Conservation (phyloP, 1,140 invertebrate species). For the Phymastichus coffea region DNA sequence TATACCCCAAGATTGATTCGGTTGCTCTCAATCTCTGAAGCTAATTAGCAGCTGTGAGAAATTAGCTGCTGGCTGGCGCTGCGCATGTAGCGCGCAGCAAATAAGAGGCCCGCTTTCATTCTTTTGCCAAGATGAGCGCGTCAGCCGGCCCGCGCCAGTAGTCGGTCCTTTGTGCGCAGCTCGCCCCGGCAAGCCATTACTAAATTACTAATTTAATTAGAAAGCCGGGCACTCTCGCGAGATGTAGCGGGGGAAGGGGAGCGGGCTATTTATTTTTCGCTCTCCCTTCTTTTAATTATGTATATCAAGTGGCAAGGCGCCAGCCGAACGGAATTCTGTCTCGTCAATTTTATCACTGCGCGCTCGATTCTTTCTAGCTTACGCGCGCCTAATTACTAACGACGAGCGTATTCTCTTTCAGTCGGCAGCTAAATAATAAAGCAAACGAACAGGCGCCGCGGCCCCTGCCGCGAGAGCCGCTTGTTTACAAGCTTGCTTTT, state of each 20-base stretch:
- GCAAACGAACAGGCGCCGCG: too few relatives aligned
- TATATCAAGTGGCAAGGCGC: neutral
- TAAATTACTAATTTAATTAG: slow-evolving; percentile 30
- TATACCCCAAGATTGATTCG: neutral
- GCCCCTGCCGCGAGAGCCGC: too few relatives aligned
- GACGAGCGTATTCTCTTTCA: neutral
- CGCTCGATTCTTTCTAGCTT: neutral
- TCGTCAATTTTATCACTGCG: slow-evolving; percentile 21
- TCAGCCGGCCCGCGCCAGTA: neutral
- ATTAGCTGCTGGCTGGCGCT: too few relatives aligned
- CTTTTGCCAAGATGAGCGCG: slow-evolving; percentile 11
- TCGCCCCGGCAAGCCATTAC: slow-evolving; percentile 16
- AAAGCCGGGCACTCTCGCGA: too few relatives aligned
- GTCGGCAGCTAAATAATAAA: too few relatives aligned
- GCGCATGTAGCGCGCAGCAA: neutral
- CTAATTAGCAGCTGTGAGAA: slow-evolving; percentile 4
- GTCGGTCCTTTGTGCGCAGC: neutral
- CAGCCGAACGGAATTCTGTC: neutral
- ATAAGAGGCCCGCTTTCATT: slow-evolving; percentile 11
- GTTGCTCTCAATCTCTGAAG: neutral
- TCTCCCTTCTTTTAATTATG: slow-evolving; percentile 28
- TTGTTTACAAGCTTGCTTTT: slow-evolving; percentile 4
- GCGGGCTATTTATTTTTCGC: too few relatives aligned
- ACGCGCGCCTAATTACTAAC: slow-evolving; percentile 4
- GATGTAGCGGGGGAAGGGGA: too few relatives aligned